Conservation (phyloP, 2,797 vertebrate species). For the Atherinosoma microstoma region DNA sequence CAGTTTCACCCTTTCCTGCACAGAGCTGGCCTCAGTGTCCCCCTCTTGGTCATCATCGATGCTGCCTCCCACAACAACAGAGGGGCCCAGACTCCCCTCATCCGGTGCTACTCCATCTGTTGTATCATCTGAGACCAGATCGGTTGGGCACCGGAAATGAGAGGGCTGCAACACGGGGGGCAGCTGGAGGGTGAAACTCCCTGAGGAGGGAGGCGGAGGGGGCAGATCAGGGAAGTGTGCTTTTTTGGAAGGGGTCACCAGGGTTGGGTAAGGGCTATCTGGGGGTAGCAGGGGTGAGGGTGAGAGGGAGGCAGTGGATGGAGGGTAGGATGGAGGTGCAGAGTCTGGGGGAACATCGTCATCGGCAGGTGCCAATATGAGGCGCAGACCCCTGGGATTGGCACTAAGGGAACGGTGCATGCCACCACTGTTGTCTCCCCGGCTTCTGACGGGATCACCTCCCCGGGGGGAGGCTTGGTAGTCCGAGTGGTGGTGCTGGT, state of each 20-base stretch:
- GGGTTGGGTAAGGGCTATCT: conserved; percentile 76
- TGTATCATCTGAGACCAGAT: conserved; percentile 82
- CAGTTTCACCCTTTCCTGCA: conserved; percentile 62
- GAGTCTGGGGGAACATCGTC: conserved; percentile 89
- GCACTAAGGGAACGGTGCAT: conserved; percentile 84
- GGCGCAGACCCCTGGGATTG: conserved; percentile 91
- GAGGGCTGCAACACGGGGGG: conserved; percentile 86
- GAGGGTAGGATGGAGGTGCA: conserved; percentile 89
- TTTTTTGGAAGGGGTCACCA: conserved; percentile 82
- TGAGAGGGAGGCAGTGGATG: conserved; percentile 85
- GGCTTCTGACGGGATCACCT: conserved; percentile 45
- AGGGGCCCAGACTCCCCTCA: conserved; percentile 54
- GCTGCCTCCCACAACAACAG: conserved; percentile 63
- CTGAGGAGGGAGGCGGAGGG: conserved; percentile 78
- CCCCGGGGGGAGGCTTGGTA: conserved; percentile 90
- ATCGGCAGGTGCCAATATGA: conserved; percentile 90
- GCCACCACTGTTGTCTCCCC: conserved; percentile 67
- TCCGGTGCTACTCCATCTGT: conserved; percentile 43
- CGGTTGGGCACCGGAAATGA: conserved; percentile 81
- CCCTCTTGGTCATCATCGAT: conserved; percentile 52
- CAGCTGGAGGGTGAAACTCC: conserved; percentile 89
- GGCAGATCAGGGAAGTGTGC: conserved; percentile 78
- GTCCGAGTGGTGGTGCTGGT: conserved; percentile 83
- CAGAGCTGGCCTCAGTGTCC: conserved; percentile 41
- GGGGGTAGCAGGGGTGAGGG: conserved; percentile 77